phyloP scores from a whole-genome alignment of 2,113 vertebrate species.

The Perca schrenkii region DNA sequence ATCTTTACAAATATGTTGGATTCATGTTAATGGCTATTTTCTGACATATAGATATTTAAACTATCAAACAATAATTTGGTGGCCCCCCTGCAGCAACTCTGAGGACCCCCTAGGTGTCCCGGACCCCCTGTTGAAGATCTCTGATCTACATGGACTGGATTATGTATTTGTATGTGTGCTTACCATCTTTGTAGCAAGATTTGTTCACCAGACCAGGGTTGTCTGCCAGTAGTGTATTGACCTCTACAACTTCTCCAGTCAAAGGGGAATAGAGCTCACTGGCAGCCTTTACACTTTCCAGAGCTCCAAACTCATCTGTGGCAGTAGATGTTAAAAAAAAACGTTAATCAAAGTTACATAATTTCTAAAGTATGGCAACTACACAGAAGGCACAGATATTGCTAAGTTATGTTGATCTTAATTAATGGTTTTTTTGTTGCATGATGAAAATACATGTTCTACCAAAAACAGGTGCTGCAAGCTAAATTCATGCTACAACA shows the following conservation, averaged over 20 bases:
- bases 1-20: too few relatives aligned
- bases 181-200: constrained; percentile 97
- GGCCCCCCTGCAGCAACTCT: too few relatives aligned
- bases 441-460: neutral
- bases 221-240: constrained; percentile 92
- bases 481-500: neutral
- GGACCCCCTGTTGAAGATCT: too few relatives aligned
- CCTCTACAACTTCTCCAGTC: constrained; percentile 93
- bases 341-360: neutral
- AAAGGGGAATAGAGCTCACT: constrained; percentile 97
- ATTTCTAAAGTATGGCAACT: neutral
- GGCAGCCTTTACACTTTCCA: constrained; percentile 98
- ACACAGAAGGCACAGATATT: neutral
- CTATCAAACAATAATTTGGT: too few relatives aligned
- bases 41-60: too few relatives aligned
- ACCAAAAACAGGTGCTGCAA: neutral
- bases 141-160: neutral
- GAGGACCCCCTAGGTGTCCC: too few relatives aligned
- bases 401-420: neutral
- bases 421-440: neutral
- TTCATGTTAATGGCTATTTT: too few relatives aligned
- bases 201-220: constrained; percentile 96
- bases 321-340: constrained; percentile 22
- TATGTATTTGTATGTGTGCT: constrained; percentile 45
- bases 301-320: constrained; percentile 96